Percentiles rank a stretch among this genome's conserved stretches.
Conservation (phyloP, 2,888 invertebrate genomes). For the Carcina quercana region DNA sequence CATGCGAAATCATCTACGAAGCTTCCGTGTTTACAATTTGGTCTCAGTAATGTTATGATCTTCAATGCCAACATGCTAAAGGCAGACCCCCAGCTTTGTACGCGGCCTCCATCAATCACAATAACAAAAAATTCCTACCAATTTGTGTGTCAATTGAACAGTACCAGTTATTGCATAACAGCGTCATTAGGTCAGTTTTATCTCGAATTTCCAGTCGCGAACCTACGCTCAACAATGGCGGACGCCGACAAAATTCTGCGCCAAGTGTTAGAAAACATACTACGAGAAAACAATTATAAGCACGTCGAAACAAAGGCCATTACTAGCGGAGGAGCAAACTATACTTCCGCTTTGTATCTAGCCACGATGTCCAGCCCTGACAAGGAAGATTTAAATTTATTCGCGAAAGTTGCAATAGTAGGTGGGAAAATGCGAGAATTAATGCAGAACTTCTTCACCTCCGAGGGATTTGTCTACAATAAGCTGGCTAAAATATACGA, state of each 20-base stretch:
- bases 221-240: constrained; percentile 21
- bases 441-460: constrained; percentile 23
- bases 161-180: constrained; percentile 3
- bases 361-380: constrained; percentile 17
- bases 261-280: constrained; percentile 24
- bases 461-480: constrained; percentile 26
- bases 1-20: no score
- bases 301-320: constrained; percentile 22
- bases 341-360: constrained; percentile 31
- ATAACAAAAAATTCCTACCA: no score
- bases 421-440: constrained; percentile 21
- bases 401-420: constrained; percentile 37
- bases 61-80: no score
- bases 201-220: constrained; percentile 5
- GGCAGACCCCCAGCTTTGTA: no score
- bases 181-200: neutral
- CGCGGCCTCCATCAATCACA: no score
- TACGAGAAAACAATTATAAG: constrained; percentile 20
- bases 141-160: no score
- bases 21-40: no score
- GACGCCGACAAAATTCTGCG: constrained; percentile 26
- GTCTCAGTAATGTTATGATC: no score
- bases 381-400: constrained; percentile 26
- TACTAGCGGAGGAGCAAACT: constrained; percentile 37
- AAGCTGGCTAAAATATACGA: constrained; percentile 22